Base-by-base conservation (phyloP, 2,888 invertebrate genomes). In the Ophraella communa region DNA sequence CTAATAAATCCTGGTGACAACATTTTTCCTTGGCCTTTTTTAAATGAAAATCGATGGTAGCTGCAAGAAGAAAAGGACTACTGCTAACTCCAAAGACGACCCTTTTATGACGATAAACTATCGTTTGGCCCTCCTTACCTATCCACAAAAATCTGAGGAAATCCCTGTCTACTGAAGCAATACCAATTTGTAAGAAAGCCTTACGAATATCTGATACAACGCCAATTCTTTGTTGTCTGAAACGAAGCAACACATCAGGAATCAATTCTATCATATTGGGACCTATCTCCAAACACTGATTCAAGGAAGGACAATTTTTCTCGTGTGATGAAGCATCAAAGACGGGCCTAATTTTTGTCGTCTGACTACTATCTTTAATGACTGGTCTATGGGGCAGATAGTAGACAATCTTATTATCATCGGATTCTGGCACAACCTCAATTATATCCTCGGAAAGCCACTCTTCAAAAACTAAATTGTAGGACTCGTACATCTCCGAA, bases 151-250 rank as follows among this genome's bases (percentile, higher is more conserved):
- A 78, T 51, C 70, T 33, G 1, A 77, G 55, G 60, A 64, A 75
- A 52, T 76, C 66, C 52, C 78, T 55, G 51, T 79, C 76, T 4
- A 64, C 39, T 61, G 65, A 30, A 5, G 62, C 20, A 0, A 76
- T 21, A 39, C 63, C 65, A n/a, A 78, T 75, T 67, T 76, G 76
- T 14, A 76, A 62, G 64, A 79, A 79, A 0, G 76, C 78, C 53
- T 75, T 75, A 14, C 66, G 33, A 3, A 79, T 77, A 62, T 77
- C 76, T 5, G 74, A 56, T 2, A 69, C 60, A 1, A 73, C 68
- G 5, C 72, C 76, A 51, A 73, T 62, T n/a, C n/a, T n/a, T n/a
- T n/a, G n/a, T n/a, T n/a, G n/a, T n/a, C n/a, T n/a, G n/a, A n/a
- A n/a, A n/a, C 47, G 57, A 65, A 24, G 57, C 27, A 8, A 59